Base-by-base conservation (phyloP, 2,888 invertebrate genomes). In the Rhyacophila evoluta region DNA sequence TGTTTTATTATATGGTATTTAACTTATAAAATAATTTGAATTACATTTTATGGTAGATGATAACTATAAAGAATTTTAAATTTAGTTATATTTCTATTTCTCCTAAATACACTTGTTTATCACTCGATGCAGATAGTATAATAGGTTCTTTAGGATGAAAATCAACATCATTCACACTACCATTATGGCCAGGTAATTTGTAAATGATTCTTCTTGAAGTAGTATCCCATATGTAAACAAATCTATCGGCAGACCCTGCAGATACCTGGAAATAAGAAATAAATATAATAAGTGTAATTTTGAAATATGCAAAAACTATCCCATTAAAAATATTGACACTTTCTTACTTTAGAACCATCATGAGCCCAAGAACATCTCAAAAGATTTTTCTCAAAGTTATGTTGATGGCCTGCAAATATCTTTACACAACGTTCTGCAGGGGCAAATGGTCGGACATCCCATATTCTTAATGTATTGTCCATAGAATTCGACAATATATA, bases 371-470 rank as follows among this genome's bases (percentile, higher is more conserved):
- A 92, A 86, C 98, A 98, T 15, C 96, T 91, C 77, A 99, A 87
- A 79, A 99, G 91, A 89, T 99, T 99, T 88, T 97, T 97, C 88
- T 99, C 99, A 87, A 98, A 99, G 88, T 98, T 98, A 87, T 99
- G 98, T 84, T 97, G 97, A 89, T 98, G 98, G 0, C 98, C 98
- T 10, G 94, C 92, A 83, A 98, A 91, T 39, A 98, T 93, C 87
- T 98, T 98, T 0, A 98, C 95, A 87, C 98, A 98, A 82, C 99
- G 92, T 85, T 98, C 98, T 39, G 93, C 92, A 0, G 98, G 96
- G 0, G 97, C 98, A 89, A 96, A 99, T 0, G 99, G 97, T 28
- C 98, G 91, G 74, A 99, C 94, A 88, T 99, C 99, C 98, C 99
- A 99, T 84, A 98, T 96, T 78, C 98, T 91, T 36, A 98, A 90